These are phyloP conservation scores for Ageneiosus marmoratus DNA, from an alignment of 2,113 vertebrate genomes.

Conservation along the genomic window DNA sequence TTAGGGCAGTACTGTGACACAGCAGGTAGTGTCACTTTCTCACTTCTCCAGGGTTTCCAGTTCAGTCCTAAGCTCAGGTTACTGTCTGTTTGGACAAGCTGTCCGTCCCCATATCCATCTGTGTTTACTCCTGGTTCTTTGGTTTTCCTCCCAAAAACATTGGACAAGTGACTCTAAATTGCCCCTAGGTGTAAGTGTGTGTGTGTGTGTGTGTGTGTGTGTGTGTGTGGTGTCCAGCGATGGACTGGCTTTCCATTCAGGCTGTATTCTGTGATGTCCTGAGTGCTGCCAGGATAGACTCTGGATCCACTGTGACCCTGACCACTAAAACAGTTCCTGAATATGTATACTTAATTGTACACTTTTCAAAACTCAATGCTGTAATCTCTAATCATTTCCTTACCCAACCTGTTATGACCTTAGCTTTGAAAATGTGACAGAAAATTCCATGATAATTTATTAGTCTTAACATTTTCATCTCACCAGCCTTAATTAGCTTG, in stretches of 20 bases:
- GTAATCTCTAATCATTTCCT: neutral
- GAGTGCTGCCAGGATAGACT: neutral
- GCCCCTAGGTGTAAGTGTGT: neutral
- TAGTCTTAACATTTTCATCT: slow-evolving; percentile 40
- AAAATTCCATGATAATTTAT: slow-evolving; percentile 12
- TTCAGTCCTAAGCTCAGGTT: slow-evolving; percentile 11
- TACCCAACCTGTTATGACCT: slow-evolving; percentile 8
- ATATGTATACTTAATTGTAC: neutral
- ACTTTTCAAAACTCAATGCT: too few species aligned
- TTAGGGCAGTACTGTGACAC: neutral
- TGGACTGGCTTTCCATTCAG: neutral
- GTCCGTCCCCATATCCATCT: neutral
- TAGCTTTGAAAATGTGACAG: slow-evolving; percentile 33
- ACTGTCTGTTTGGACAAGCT: neutral
- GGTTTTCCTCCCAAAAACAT: neutral
- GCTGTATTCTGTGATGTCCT: too few species aligned
- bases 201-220: neutral
- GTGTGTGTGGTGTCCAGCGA: neutral
- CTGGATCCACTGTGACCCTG: neutral
- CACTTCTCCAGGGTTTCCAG: neutral
- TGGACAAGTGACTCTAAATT: neutral
- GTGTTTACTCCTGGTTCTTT: neutral
- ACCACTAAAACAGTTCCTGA: neutral
- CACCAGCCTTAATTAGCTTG: slow-evolving; percentile 46
- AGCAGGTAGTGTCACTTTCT: neutral